phyloP scores from a whole-genome alignment of 2,113 vertebrate species.

The Oophaga pumilio region DNA sequence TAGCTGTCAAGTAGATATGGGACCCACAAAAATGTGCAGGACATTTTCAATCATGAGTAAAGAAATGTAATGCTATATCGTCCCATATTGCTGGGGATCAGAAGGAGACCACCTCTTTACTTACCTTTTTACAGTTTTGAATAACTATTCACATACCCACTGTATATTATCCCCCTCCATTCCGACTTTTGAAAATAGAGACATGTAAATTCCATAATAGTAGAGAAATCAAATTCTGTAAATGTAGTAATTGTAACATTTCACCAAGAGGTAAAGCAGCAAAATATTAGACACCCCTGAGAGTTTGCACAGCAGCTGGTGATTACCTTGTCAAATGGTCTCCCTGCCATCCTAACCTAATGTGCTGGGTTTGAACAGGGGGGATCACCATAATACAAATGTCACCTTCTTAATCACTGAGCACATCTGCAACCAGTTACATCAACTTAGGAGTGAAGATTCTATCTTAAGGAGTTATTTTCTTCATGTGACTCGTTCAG shows the following conservation, averaged over 20 bases:
- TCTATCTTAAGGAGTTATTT: background rate
- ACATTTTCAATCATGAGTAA: no score
- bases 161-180: background rate
- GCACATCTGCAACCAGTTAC: slow-evolving; percentile 72
- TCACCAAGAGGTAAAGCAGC: slow-evolving; percentile 10
- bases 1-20: no score
- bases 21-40: no score
- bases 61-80: no score
- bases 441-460: slow-evolving; percentile 60
- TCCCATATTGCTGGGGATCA: no score
- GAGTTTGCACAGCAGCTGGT: slow-evolving; percentile 62
- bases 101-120: background rate
- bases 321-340: slow-evolving; percentile 70
- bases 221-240: background rate
- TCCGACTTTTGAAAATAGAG: background rate
- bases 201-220: slow-evolving; percentile 13
- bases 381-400: slow-evolving; percentile 67
- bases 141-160: background rate
- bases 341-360: slow-evolving; percentile 64
- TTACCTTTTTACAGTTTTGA: background rate
- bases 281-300: background rate
- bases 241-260: slow-evolving; percentile 40
- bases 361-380: slow-evolving; percentile 62
- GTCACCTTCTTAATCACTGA: slow-evolving; percentile 68
- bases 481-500: background rate